Percentiles rank a stretch among this genome's conserved stretches.
Conservation (phyloP, 2,797 vertebrate genomes). For the Peromyscus melanophrys region DNA sequence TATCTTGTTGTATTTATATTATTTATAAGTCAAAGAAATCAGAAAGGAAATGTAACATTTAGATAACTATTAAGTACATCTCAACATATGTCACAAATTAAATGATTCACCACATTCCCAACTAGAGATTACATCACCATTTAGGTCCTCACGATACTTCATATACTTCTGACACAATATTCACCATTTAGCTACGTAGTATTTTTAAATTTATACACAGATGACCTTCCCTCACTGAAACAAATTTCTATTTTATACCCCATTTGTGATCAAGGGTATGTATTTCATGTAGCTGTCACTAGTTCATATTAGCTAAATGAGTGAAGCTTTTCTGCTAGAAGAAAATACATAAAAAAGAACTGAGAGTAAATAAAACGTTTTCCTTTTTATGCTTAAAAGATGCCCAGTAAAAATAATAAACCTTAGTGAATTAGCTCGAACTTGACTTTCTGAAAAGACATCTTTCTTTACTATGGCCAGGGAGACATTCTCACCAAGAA, state of each 20-base stretch:
- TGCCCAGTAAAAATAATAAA: background rate
- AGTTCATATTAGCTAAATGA: conserved; percentile 39
- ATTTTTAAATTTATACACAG: background rate
- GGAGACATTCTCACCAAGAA: background rate
- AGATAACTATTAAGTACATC: background rate
- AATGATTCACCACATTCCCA: background rate
- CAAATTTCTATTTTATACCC: background rate
- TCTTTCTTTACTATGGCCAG: background rate
- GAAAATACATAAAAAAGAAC: background rate
- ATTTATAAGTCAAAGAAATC: conserved; percentile 3
- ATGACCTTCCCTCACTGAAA: background rate
- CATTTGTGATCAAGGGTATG: background rate
- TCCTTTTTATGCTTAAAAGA: background rate
- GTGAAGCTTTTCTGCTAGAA: conserved; percentile 32
- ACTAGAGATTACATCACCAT: background rate
- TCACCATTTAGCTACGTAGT: background rate
- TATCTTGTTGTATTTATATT: background rate
- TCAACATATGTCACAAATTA: background rate
- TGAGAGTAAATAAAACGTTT: background rate
- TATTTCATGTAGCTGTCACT: background rate
- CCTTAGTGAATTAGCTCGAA: conserved; percentile 27
- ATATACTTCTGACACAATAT: background rate
- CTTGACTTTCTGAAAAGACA: background rate
- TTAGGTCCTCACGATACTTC: background rate
- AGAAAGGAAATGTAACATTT: conserved; percentile 20